Base-by-base conservation (phyloP, 2,888 invertebrate species). In the Ophioninae sp. region DNA sequence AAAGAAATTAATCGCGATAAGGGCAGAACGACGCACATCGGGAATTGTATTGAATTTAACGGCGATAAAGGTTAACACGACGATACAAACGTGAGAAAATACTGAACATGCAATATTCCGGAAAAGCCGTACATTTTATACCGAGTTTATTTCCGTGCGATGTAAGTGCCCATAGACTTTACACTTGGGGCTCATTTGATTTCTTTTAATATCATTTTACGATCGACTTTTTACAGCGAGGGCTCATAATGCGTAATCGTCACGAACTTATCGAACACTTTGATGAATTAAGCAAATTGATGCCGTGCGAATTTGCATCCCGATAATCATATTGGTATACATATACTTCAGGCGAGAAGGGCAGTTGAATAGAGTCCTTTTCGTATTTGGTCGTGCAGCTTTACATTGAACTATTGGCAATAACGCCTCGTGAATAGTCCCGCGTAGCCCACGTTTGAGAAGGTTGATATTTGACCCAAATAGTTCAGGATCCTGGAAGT, bases 221-320 rank as follows among this genome's bases (percentile, higher is more conserved):
- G 51, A 23, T 39, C 64, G 39, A 65, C n/a, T 17, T n/a, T 39
- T 37, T n/a, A 9, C n/a, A 9, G 2, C 39, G 39, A n/a, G 44
- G 9, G 20, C 17, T 59, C 59, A 6, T 23, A 51, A 68, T 17
- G 51, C 10, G 10, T 13, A 51, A 23, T 20, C 6, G 67, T 69
- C 44, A 51, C 17, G 51, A 56, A 22, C 58, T 51, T 17, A 30
- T 61, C 51, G 23, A 64, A 69, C 80, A 80, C 80, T 80, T 63
- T 69, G 80, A 80, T 80, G 58, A 63, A 75, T 80, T 74, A 69
- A 74, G 69, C 23, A 75, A 75, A 75, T 73, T 74, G 23, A 23
- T 7, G 30, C 56, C 9, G 20, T 69, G 61, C 59, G 44, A 9
- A 59, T 13, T 37, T 41, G 67, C 58, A 41, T 5, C 41, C 56